phyloP scores from a whole-genome alignment of 2,888 invertebrate genomes.

The Nowickia ferox region DNA sequence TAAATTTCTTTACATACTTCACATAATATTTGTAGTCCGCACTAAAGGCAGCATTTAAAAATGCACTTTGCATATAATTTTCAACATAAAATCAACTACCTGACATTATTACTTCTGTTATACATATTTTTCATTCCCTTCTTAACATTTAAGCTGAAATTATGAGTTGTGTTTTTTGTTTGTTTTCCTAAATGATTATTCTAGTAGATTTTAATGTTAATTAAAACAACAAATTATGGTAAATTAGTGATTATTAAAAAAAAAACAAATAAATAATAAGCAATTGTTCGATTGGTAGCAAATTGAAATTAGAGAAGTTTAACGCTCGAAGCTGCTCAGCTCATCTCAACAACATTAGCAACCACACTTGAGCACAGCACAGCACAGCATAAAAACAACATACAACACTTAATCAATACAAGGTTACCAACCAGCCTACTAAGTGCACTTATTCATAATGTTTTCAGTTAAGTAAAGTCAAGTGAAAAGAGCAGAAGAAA shows the following conservation, averaged over 20 bases:
- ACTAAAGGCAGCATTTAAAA: not conserved
- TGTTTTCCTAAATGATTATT: constrained; percentile 34
- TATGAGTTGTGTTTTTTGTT: constrained; percentile 36
- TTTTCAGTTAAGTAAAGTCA: constrained; percentile 49
- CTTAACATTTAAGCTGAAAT: constrained; percentile 50
- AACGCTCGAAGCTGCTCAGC: not conserved
- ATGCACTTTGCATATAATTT: not conserved
- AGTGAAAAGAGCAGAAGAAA: constrained; percentile 39
- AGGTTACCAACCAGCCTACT: constrained; percentile 62
- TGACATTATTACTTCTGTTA: constrained; percentile 37
- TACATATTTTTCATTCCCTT: not conserved
- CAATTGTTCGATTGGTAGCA: constrained; percentile 32
- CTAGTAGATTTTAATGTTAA: constrained; percentile 54
- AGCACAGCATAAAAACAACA: not conserved
- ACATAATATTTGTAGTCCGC: not conserved
- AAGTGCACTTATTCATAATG: constrained; percentile 54
- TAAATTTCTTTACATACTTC: too few species aligned
- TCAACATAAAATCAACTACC: not conserved
- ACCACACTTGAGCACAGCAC: not conserved
- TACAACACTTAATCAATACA: constrained; percentile 58
- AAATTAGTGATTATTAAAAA: constrained; percentile 55
- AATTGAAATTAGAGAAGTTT: constrained; percentile 36
- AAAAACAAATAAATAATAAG: constrained; percentile 46
- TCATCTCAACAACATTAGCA: not conserved
- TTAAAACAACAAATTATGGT: constrained; percentile 54